phyloP scores from a whole-genome alignment of 2,888 invertebrate species.

The Archips xylosteana region DNA sequence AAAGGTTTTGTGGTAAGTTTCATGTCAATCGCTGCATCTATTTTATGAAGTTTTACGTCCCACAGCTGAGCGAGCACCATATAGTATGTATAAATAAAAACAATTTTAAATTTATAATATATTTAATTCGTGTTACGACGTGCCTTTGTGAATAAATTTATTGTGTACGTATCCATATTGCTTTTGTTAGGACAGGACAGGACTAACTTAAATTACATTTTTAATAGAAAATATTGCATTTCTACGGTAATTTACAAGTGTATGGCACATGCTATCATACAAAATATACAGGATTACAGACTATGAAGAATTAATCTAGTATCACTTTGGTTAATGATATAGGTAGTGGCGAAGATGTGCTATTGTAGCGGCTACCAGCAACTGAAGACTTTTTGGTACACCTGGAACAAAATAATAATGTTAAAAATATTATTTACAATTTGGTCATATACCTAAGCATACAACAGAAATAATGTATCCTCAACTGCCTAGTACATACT shows the following conservation, averaged over 20 bases:
- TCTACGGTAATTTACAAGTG: conserved; percentile 79
- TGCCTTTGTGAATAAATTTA: conserved; percentile 78
- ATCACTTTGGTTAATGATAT: conserved; percentile 84
- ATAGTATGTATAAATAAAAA: conserved; percentile 44
- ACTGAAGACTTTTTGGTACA: conserved; percentile 61
- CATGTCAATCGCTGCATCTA: too few relatives aligned
- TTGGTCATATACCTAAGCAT: too few relatives aligned
- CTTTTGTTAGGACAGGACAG: conserved; percentile 64
- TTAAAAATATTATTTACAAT: too few relatives aligned
- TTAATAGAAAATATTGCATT: conserved; percentile 78
- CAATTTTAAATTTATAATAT: conserved; percentile 56
- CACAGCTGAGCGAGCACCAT: too few relatives aligned
- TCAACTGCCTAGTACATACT: too few relatives aligned
- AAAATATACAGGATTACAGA: conserved; percentile 82
- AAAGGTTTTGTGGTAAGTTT: too few relatives aligned
- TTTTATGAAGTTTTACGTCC: too few relatives aligned
- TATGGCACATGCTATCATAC: conserved; percentile 83
- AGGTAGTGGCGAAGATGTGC: conserved; percentile 69
- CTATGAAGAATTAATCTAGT: conserved; percentile 78
- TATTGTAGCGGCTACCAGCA: conserved; percentile 65
- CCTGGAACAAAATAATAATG: conserved; percentile 58
- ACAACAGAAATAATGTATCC: too few relatives aligned
- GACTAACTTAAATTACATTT: conserved; percentile 66
- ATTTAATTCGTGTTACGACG: conserved; percentile 71
- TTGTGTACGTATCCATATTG: conserved; percentile 76